phyloP scores from a whole-genome alignment of 2,113 vertebrate genomes.

The Heliornis fulica region DNA sequence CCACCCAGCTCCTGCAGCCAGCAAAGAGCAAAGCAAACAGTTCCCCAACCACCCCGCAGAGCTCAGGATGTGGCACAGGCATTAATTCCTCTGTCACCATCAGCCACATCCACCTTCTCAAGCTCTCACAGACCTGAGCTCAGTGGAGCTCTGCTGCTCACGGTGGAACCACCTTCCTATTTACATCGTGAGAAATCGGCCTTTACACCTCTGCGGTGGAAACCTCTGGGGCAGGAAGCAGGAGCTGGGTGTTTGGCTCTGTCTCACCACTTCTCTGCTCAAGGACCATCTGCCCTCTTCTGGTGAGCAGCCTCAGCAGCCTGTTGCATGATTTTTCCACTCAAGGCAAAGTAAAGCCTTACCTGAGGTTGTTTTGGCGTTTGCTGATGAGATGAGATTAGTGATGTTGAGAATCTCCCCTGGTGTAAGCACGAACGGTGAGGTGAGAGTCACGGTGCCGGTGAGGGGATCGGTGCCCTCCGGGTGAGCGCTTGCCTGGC shows the following conservation, averaged over 20 bases:
- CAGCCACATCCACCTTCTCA: not conserved
- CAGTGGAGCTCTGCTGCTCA: not conserved
- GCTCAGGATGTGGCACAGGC: not conserved
- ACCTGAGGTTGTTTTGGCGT: conserved; percentile 77
- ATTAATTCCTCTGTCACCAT: not conserved
- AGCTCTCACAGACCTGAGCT: not conserved
- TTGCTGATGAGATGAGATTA: conserved; percentile 69
- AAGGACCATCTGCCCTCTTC: conserved; percentile 6
- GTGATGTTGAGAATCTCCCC: conserved; percentile 79
- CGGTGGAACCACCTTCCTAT: not conserved
- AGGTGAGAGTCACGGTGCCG: conserved; percentile 22
- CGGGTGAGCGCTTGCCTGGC: conserved; percentile 71
- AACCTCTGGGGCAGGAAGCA: not conserved
- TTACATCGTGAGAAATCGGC: not conserved
- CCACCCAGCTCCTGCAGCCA: not conserved
- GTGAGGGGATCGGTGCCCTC: conserved; percentile 34
- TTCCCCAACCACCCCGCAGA: not conserved
- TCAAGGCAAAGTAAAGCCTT: accelerated
- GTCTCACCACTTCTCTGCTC: not conserved
- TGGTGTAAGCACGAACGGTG: conserved; percentile 77
- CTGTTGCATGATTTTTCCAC: too few relatives aligned
- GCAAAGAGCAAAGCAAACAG: not conserved
- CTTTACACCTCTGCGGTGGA: not conserved
- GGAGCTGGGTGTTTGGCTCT: accelerated
- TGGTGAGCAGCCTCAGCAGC: not conserved